phyloP scores from a whole-genome alignment of 2,797 vertebrate genomes.

The Pantherophis alleghaniensis region DNA sequence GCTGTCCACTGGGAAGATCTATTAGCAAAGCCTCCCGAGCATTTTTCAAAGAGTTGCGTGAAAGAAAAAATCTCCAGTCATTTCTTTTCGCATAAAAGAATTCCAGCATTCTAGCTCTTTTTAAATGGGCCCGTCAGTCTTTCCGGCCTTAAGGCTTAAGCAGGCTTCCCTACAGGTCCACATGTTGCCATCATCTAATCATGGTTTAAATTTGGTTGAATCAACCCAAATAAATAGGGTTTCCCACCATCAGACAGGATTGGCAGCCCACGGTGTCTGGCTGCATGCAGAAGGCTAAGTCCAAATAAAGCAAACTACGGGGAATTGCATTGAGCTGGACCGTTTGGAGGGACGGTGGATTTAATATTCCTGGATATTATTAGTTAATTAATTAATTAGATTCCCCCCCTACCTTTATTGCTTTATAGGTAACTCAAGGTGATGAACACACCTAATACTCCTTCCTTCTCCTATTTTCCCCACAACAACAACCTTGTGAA shows the following conservation, averaged over 20 bases:
- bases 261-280: background rate
- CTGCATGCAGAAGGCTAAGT: background rate
- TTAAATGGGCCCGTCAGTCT: background rate
- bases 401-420: background rate
- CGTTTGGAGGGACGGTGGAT: background rate
- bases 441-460: background rate
- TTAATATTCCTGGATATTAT: background rate
- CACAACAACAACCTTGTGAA: background rate
- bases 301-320: background rate
- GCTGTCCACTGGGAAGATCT: constrained; percentile 64
- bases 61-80: constrained; percentile 31
- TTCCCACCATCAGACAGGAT: background rate
- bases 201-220: background rate
- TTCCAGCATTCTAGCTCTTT: constrained; percentile 14
- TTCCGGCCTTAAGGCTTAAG: background rate
- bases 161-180: background rate
- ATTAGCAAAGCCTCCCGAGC: constrained; percentile 64
- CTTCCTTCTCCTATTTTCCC: background rate
- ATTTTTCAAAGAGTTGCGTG: constrained; percentile 55
- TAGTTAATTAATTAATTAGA: background rate
- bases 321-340: background rate
- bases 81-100: constrained; percentile 26
- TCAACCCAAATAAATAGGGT: background rate
- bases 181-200: background rate
- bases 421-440: background rate